Evolutionary conservation across 2,113 vertebrate genomes (phyloP), one percentile per base, ranked within the genome.

Genomic region (Paedocypris sp.): DNA sequence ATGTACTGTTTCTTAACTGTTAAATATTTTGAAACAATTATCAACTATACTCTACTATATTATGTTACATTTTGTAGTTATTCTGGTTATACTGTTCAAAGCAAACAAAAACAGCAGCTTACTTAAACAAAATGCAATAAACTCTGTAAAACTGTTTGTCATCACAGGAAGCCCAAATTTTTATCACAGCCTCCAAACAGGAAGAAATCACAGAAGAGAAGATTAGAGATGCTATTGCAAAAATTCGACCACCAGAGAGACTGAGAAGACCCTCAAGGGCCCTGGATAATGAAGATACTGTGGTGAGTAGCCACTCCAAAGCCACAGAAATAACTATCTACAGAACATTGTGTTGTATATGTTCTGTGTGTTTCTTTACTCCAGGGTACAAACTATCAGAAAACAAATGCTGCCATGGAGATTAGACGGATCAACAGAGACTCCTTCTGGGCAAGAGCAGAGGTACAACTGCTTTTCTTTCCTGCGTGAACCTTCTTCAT

Each of bases 301-400:
- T 88, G 82, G 87, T 87, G 66, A 79, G 77, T 60, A 25, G 29
- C 3, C 19, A 35, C 18, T 20, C 9, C 2, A 36, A 8, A 13
- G 2, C 7, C 12, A 13, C 15, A 31, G 6, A 6, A 16, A 28
- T 64, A 15, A 9, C 19, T 19, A 1, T 33, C 5, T 8, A 33
- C 15, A 8, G 10, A 23, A 7, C n/a, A n/a, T n/a, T n/a, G n/a
- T 8, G 41, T 15, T 45, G 10, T 12, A 18, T 11, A n/a, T n/a
- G n/a, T 31, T 48, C 15, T 45, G 29, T 48, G 11, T n/a, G n/a
- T n/a, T n/a, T n/a, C 12, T 15, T 53, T 43, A 67, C 56, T 25
- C 47, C 22, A 92, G 90, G 90, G 90, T 25, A 91, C 89, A 33
- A 91, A 90, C 68, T 91, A 92, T 79, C 85, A 79, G 72, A 92